Evolutionary conservation across 2,113 vertebrate genomes (phyloP), one percentile per base, ranked within the genome.

Genomic region (Urocynchramus pylzowi): DNA sequence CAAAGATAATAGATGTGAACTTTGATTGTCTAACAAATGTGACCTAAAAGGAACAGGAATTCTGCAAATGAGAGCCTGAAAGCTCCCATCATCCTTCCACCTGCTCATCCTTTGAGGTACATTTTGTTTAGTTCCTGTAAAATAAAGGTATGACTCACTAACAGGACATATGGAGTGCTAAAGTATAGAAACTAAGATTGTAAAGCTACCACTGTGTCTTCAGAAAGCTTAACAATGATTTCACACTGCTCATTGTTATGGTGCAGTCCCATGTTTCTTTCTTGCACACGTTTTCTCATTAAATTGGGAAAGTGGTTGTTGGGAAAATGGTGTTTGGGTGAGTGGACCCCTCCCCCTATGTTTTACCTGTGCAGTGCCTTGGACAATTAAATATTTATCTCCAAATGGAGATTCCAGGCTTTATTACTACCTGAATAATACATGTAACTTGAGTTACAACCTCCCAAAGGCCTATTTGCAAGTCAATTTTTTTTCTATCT

Each of bases 331-430:
- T 50, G 52, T 22, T 27, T 50, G 31, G 16, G 4, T 35, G 27
- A 68, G 17, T 42, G 22, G 41, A 77, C 33, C 54, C 14, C 0
- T 7, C 10, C 30, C 28, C 13, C 27, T 3, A 5, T n/a, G 27
- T 71, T 94, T 71, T 35, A 93, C 71, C 63, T 88, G 70, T 45
- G 14, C 28, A 64, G 19, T 60, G 49, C 31, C 81, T 89, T 73
- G 53, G 33, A 60, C 35, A 87, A 91, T 96, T 35, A 97, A 97
- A 95, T 95, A 95, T 95, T 95, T 90, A 95, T 84, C 68, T 92
- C 75, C 60, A 96, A 86, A 90, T 84, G 76, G 90, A 90, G 52
- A 91, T 74, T 84, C 64, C 73, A 90, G 64, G 60, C 39, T 90
- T 91, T 90, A 94, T 90, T 70, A 60, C 68, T 52, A 30, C 35